These are phyloP conservation scores for Myotis davidii DNA, from an alignment of 2,113 vertebrate species.

Conservation along the genomic window DNA sequence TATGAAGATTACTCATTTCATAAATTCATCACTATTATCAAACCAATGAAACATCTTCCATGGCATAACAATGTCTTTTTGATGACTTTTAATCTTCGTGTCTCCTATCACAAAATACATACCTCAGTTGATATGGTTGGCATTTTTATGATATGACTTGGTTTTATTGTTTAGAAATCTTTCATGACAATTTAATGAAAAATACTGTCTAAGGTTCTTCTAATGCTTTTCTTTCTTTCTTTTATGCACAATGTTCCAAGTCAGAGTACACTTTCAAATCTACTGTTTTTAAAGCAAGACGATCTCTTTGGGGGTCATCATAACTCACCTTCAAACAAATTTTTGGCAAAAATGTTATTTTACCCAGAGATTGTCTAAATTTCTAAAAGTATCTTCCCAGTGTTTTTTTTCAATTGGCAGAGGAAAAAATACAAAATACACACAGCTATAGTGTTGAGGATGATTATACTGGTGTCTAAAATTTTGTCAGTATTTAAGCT, in stretches of 20 bases:
- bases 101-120: not conserved
- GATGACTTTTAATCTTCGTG: slow-evolving; percentile 10
- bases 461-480: not conserved
- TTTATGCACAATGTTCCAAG: not conserved
- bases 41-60: not conserved
- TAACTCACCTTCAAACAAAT: slow-evolving; percentile 32
- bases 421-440: not conserved
- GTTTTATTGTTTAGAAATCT: slow-evolving; percentile 45
- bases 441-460: not conserved
- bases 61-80: not conserved
- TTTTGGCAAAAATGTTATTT: slow-evolving; percentile 29
- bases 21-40: not conserved
- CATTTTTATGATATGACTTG: slow-evolving; percentile 51
- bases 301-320: slow-evolving; percentile 8
- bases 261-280: slow-evolving; percentile 38
- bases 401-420: not conserved
- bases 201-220: slow-evolving; percentile 17
- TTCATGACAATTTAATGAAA: slow-evolving; percentile 64
- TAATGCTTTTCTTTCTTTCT: not conserved
- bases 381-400: not conserved
- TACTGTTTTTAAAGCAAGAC: slow-evolving; percentile 21
- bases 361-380: not conserved
- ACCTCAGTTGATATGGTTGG: not conserved
- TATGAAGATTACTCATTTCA: not conserved
- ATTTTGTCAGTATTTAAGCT: not conserved